These are phyloP conservation scores for Rhodophaea formosa DNA, from an alignment of 2,888 invertebrate species.

Conservation along the genomic window DNA sequence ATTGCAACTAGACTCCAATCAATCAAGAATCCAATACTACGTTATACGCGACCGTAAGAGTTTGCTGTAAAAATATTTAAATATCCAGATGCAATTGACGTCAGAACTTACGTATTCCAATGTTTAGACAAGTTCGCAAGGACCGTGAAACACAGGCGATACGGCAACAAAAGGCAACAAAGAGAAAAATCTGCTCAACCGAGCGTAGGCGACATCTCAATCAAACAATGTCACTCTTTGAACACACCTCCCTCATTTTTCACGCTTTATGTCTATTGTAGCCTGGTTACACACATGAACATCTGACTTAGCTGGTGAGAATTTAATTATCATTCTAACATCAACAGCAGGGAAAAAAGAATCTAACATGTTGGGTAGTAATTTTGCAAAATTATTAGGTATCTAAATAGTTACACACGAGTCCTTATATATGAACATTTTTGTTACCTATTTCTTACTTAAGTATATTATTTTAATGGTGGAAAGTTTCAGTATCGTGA, in stretches of 20 bases:
- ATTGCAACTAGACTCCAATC: no score
- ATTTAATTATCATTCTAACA: no score
- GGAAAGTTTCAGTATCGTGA: no score
- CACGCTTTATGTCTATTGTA: conserved; percentile 27
- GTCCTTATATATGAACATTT: no score
- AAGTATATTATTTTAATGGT: no score
- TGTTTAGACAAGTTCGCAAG: conserved; percentile 1
- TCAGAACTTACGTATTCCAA: not conserved
- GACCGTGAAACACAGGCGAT: not conserved
- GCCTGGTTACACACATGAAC: conserved; percentile 10
- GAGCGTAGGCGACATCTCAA: conserved; percentile 29
- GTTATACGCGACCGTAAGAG: not conserved
- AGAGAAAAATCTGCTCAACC: conserved; percentile 18
- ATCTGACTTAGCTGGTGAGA: not conserved
- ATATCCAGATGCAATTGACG: not conserved
- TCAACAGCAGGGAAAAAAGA: no score
- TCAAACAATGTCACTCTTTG: conserved; percentile 27
- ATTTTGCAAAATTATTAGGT: no score
- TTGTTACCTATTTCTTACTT: no score
- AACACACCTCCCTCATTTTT: conserved; percentile 33
- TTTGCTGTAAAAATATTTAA: not conserved
- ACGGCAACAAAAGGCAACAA: conserved; percentile 23
- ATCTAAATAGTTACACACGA: no score
- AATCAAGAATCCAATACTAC: not conserved
- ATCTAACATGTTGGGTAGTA: no score